Conservation (phyloP, 2,113 vertebrate species). For the Panthera uncia region DNA sequence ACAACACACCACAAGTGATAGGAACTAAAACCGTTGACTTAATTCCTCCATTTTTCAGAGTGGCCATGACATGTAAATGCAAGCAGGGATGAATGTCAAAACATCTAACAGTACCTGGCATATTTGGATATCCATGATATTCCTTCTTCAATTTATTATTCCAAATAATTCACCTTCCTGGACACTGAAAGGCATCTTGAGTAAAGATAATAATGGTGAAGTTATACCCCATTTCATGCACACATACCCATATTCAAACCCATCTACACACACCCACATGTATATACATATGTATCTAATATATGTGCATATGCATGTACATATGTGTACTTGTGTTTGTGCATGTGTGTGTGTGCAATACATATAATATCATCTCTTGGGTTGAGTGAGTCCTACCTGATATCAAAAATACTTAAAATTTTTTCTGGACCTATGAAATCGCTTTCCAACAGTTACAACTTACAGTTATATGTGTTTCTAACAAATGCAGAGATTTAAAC, state of each 20-base stretch:
- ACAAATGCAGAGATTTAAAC: not conserved
- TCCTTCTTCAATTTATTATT: not conserved
- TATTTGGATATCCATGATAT: not conserved
- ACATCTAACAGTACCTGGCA: not conserved
- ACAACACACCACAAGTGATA: not conserved
- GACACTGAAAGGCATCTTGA: not conserved
- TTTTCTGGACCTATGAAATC: not conserved
- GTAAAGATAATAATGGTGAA: not conserved
- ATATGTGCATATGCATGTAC: not conserved
- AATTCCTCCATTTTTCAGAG: not conserved
- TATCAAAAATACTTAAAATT: not conserved
- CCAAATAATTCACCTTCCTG: not conserved
- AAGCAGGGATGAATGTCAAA: not conserved
- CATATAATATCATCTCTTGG: not conserved
- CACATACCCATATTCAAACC: not conserved
- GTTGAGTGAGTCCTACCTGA: not conserved
- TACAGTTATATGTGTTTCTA: not conserved
- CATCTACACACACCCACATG: not conserved
- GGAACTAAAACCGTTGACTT: not conserved
- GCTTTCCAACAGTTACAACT: not conserved
- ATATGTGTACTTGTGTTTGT: too few relatives aligned
- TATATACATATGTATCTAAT: not conserved
- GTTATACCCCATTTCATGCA: not conserved
- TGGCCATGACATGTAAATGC: not conserved
- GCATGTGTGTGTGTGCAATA: not conserved